Evolutionary conservation across 2,888 invertebrate genomes (phyloP), one percentile per base, ranked within the genome.

Genomic region (Zaprionus lineosus): DNA sequence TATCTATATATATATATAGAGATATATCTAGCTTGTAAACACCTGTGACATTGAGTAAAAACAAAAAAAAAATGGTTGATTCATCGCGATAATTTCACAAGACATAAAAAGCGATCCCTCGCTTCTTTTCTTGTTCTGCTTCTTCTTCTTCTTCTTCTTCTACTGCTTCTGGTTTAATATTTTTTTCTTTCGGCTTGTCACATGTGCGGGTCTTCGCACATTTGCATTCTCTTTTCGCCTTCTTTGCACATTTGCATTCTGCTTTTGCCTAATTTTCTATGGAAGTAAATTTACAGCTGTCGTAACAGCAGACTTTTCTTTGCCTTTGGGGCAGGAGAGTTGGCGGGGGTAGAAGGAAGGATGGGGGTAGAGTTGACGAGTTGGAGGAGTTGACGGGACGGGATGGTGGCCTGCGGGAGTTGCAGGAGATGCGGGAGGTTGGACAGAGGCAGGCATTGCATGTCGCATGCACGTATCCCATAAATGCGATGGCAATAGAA

Each of bases 221-320:
- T n/a, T n/a, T n/a, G n/a, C 36, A 26, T 28, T 28, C 24, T 53
- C 15, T 9, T 34, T n/a, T n/a, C n/a, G n/a, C 29, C 19, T 34
- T 48, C 50, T 40, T n/a, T 8, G 36, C 18, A 53, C 44, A 53
- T 55, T 79, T 70, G 70, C 60, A 63, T 70, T 73, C 57, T 67
- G 58, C 59, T 57, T 79, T 75, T 46, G 66, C 52, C 52, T 56
- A 69, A 75, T 79, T 79, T 73, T 69, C 50, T 55, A 58, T 60
- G 58, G 44, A 78, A 68, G 61, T 57, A 59, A n/a, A 64, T 73
- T 39, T 57, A 41, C 47, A 57, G 62, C 62, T 46, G 63, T 62
- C 28, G 44, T 28, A 48, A 40, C 34, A 40, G 21, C 16, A 0
- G 18, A 43, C 14, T 21, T n/a, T n/a, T n/a, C n/a, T n/a, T n/a